Percentiles rank a stretch among this genome's conserved stretches.
phyloP scores from a whole-genome alignment of 2,113 vertebrate genomes.

The Oncorhynchus gorbuscha region DNA sequence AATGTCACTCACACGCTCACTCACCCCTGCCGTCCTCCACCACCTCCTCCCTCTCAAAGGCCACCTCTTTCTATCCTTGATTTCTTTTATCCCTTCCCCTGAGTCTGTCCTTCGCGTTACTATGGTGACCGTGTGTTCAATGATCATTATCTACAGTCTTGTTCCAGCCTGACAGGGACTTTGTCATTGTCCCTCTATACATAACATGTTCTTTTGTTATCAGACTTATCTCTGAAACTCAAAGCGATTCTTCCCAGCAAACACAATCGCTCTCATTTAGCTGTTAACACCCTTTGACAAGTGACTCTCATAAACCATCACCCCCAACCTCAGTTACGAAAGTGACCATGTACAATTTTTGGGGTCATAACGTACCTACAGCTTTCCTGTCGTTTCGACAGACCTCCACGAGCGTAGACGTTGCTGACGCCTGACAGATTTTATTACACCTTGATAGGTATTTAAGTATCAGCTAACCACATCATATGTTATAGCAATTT shows the following conservation, averaged over 20 bases:
- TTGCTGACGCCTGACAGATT: too few species aligned
- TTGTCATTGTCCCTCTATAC: background rate
- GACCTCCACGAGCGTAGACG: too few species aligned
- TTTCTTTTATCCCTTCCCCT: background rate
- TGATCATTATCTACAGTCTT: background rate
- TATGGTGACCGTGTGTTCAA: conserved; percentile 1
- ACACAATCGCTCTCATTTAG: background rate
- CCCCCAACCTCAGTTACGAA: background rate
- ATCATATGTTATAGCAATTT: too few species aligned
- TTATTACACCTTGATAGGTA: too few species aligned
- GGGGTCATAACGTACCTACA: background rate
- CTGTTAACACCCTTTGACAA: background rate
- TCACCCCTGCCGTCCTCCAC: background rate
- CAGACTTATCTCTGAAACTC: background rate
- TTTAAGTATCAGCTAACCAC: too few species aligned
- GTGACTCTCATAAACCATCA: background rate
- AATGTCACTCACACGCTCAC: background rate
- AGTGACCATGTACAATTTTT: background rate
- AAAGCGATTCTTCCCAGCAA: background rate
- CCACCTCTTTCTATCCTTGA: background rate
- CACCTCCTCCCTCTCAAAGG: background rate
- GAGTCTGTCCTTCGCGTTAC: conserved; percentile 4
- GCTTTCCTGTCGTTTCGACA: background rate
- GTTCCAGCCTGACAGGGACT: conserved; percentile 3
- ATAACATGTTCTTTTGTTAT: background rate